Percentiles rank a stretch among this genome's conserved stretches.
These are phyloP conservation scores for Cerceris ruficornis DNA, from an alignment of 2,888 invertebrate species.

Conservation along the genomic window DNA sequence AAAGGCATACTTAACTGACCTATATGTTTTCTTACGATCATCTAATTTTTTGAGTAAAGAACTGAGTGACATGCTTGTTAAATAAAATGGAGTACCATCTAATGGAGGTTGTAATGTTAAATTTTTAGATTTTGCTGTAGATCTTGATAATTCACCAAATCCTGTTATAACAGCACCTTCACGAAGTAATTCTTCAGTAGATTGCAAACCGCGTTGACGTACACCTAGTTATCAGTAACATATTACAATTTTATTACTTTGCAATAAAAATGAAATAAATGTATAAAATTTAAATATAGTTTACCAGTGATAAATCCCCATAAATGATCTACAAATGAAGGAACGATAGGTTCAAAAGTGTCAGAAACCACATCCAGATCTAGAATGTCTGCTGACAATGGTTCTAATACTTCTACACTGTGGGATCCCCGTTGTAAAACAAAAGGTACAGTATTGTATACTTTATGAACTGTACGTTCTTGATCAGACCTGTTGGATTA, in stretches of 20 bases:
- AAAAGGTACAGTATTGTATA: constrained; percentile 91
- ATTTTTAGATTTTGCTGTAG: constrained; percentile 84
- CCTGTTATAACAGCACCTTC: constrained; percentile 91
- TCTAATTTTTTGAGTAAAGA: constrained; percentile 89
- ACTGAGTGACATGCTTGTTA: constrained; percentile 90
- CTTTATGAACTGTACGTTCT: constrained; percentile 89
- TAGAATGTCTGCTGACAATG: constrained; percentile 87
- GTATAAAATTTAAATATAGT: background rate
- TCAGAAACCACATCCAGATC: constrained; percentile 93
- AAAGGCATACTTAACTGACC: constrained; percentile 81
- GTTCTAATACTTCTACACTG: constrained; percentile 90
- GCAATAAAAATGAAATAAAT: background rate
- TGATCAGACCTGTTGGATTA: constrained; percentile 86
- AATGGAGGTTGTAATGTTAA: constrained; percentile 89
- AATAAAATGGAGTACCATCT: constrained; percentile 88
- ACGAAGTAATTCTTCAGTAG: constrained; percentile 93
- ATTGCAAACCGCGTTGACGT: constrained; percentile 91
- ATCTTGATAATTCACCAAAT: constrained; percentile 88
- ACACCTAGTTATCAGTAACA: constrained; percentile 83
- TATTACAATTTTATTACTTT: background rate
- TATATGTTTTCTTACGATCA: constrained; percentile 87
- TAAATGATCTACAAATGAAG: constrained; percentile 90
- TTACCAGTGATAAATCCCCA: constrained; percentile 91
- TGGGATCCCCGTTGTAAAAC: constrained; percentile 85
- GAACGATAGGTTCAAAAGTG: constrained; percentile 90